Conservation (phyloP, 1,140 invertebrate species). For the Piezodorus guildinii region DNA sequence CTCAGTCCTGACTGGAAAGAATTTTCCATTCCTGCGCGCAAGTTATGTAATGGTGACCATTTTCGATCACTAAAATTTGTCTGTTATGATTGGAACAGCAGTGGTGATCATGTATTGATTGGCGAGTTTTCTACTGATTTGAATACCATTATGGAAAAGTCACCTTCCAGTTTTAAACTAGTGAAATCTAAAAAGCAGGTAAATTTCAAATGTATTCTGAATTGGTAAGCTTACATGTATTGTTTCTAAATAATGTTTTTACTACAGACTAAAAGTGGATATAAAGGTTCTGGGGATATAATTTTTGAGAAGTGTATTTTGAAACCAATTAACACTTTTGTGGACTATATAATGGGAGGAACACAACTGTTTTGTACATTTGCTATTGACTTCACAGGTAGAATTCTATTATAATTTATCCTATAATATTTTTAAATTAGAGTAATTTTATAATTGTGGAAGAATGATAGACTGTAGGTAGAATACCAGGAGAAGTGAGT, state of each 20-base stretch:
- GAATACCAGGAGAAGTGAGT: no score
- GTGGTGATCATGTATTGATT: slow-evolving; percentile 38
- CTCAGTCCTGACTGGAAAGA: slow-evolving; percentile 45
- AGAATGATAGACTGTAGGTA: no score
- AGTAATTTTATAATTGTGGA: no score
- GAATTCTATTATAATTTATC: not conserved
- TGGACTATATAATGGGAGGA: slow-evolving; percentile 48
- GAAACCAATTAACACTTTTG: slow-evolving; percentile 38
- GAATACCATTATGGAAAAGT: slow-evolving; percentile 17
- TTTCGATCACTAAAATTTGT: slow-evolving; percentile 37
- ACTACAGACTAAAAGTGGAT: slow-evolving; percentile 30
- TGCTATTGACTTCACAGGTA: slow-evolving; percentile 49
- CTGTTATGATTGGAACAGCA: slow-evolving; percentile 34
- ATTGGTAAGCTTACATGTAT: slow-evolving; percentile 22
- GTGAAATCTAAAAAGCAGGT: slow-evolving; percentile 4
- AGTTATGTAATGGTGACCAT: slow-evolving; percentile 48
- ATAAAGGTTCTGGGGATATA: slow-evolving; percentile 34
- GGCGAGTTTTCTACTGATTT: slow-evolving; percentile 33
- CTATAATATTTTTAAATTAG: no score
- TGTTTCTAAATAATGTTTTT: slow-evolving; percentile 28
- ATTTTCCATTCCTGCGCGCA: slow-evolving; percentile 41
- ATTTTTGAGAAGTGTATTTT: slow-evolving; percentile 32
- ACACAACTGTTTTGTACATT: slow-evolving; percentile 40
- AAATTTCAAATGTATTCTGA: not conserved
- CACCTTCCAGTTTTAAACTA: slow-evolving; percentile 26